A percentile compares a stretch with the other conserved stretches of the same genome.
Conservation (phyloP, 2,113 vertebrate genomes). For the Ctenomys sociabilis region DNA sequence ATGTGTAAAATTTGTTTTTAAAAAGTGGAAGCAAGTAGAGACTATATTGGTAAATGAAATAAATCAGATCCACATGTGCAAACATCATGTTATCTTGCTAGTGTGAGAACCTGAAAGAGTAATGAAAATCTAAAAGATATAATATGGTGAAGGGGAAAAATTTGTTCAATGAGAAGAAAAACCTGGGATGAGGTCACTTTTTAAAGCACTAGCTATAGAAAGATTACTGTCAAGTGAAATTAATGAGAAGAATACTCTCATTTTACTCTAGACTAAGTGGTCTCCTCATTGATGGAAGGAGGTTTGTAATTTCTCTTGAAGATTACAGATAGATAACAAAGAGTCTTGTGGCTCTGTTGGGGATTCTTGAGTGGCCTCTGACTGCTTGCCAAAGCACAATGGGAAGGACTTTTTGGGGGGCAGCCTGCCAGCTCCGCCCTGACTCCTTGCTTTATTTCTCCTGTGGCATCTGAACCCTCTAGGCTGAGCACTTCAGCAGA, state of each 20-base stretch:
- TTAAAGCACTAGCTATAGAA: neutral
- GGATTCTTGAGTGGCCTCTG: rapidly evolving
- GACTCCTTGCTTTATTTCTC: neutral
- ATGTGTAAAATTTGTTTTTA: too few species aligned
- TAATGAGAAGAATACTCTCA: neutral
- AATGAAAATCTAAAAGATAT: too few species aligned
- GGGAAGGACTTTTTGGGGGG: neutral
- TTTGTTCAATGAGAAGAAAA: too few species aligned
- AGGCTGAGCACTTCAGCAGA: slow-evolving; percentile 94
- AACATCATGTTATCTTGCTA: too few species aligned
- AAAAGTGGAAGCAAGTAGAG: too few species aligned
- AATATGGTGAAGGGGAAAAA: too few species aligned
- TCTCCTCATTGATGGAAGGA: neutral
- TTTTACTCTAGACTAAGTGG: neutral
- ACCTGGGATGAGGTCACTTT: neutral
- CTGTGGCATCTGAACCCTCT: neutral
- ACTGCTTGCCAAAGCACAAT: neutral
- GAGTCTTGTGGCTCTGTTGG: too few species aligned
- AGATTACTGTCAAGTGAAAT: neutral
- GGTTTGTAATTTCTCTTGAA: slow-evolving; percentile 4
- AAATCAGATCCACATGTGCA: too few species aligned
- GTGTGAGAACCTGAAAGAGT: too few species aligned
- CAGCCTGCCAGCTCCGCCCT: too few species aligned
- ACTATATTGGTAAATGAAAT: too few species aligned
- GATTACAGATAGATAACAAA: neutral